phyloP scores from a whole-genome alignment of 2,797 vertebrate genomes.

The Platyrinchus mystaceus region DNA sequence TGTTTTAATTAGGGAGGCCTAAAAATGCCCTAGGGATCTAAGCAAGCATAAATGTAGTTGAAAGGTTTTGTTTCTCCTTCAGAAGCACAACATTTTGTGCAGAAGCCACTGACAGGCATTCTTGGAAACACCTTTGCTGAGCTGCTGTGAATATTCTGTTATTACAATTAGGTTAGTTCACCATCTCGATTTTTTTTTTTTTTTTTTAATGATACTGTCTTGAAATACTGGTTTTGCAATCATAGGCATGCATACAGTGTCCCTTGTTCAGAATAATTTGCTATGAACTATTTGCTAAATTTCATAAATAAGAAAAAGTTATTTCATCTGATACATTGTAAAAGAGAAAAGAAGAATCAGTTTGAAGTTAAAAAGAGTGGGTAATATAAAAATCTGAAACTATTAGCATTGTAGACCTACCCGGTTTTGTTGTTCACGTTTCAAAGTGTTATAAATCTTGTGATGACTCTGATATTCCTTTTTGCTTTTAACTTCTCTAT shows the following conservation, averaged over 20 bases:
- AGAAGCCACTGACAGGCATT: background rate
- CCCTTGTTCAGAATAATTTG: background rate
- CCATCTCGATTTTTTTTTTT: background rate
- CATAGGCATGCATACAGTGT: background rate
- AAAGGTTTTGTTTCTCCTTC: constrained; percentile 26
- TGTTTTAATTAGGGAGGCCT: constrained; percentile 53
- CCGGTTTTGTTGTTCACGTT: background rate
- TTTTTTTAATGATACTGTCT: background rate
- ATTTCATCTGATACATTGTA: background rate
- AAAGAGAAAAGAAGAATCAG: background rate
- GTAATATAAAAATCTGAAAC: background rate
- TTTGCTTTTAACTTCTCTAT: background rate
- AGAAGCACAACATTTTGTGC: background rate
- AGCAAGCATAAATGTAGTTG: constrained; percentile 31
- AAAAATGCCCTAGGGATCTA: constrained; percentile 55
- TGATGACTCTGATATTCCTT: background rate
- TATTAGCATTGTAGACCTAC: fast-evolving
- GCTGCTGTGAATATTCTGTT: background rate
- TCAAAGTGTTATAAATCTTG: background rate
- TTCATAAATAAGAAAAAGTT: background rate
- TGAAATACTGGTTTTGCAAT: background rate
- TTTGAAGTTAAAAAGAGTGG: background rate
- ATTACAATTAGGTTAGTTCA: background rate
- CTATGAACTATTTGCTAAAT: background rate
- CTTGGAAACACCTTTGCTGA: background rate